Percentiles rank a stretch among this genome's conserved stretches.
These are phyloP conservation scores for Laticauda colubrina DNA, from an alignment of 2,113 vertebrate species.

Conservation along the genomic window DNA sequence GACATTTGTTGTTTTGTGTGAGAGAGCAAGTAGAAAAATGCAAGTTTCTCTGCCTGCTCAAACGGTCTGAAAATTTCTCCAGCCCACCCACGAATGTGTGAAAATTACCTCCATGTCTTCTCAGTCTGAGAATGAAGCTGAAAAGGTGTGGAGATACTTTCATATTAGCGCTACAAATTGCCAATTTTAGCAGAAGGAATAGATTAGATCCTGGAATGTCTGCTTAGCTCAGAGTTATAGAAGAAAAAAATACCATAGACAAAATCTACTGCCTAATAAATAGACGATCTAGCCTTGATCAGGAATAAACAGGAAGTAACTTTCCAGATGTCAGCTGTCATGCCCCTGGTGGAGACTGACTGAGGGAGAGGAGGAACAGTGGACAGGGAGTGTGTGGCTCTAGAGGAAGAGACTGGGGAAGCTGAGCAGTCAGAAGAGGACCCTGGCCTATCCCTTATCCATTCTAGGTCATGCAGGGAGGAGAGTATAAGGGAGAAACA, in stretches of 20 bases:
- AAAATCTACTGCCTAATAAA: background rate
- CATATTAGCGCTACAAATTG: background rate
- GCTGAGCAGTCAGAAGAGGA: no score
- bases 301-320: background rate
- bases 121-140: background rate
- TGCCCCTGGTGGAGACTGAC: no score
- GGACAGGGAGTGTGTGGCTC: no score
- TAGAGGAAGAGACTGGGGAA: no score
- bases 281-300: background rate
- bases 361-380: no score
- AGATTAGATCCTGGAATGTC: background rate
- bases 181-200: background rate
- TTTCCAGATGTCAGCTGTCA: background rate
- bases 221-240: background rate
- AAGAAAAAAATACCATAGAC: background rate
- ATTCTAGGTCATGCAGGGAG: no score
- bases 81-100: background rate
- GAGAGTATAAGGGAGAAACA: no score
- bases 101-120: background rate
- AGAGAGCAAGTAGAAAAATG: background rate
- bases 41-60: background rate
- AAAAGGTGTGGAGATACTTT: background rate
- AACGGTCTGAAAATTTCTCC: background rate
- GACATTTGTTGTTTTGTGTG: background rate
- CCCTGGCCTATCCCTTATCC: no score